Conservation (phyloP, 2,888 invertebrate genomes). For the Tipula lateralis region DNA sequence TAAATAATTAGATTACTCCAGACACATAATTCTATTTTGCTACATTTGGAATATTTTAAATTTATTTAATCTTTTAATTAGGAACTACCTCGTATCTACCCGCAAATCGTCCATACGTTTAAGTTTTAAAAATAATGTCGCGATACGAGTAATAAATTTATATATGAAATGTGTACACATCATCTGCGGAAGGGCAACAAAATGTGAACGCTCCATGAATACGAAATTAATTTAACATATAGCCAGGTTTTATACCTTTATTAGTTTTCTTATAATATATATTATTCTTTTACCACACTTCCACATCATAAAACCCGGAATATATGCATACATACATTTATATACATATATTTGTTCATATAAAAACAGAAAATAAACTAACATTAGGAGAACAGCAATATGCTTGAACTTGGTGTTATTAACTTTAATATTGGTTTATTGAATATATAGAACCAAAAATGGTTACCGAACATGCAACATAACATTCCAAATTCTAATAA, state of each 20-base stretch:
- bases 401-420: neutral
- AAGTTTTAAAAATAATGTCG: neutral
- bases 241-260: neutral
- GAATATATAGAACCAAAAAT: neutral
- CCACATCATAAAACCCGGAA: neutral
- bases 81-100: too few species aligned
- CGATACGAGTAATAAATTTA: neutral
- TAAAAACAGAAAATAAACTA: neutral
- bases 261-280: neutral
- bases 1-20: too few species aligned
- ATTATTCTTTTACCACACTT: neutral
- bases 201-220: neutral
- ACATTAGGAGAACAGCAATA: neutral
- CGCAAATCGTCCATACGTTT: too few species aligned
- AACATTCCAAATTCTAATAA: neutral
- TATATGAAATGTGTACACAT: neutral
- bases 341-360: neutral
- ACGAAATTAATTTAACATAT: neutral
- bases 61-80: too few species aligned
- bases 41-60: too few species aligned
- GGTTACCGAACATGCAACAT: neutral
- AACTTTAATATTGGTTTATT: neutral
- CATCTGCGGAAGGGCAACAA: neutral
- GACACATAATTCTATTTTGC: too few species aligned
- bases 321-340: neutral